Base-by-base conservation (phyloP, 2,797 vertebrate genomes). In the Bryconaethiops microstoma region DNA sequence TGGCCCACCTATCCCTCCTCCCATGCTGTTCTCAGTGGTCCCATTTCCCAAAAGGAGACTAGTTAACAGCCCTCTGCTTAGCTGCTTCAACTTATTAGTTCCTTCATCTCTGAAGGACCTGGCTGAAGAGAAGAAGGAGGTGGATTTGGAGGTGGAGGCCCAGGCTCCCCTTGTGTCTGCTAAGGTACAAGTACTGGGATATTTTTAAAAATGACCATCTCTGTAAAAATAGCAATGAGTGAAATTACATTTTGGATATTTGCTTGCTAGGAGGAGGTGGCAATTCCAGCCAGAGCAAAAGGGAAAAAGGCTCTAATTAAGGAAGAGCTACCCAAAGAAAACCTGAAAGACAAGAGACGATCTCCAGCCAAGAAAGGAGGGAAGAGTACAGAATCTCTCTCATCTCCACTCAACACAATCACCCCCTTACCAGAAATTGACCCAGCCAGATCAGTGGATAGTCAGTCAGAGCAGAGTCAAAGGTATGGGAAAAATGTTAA, bases 71-170 rank as follows among this genome's bases (percentile, higher is more conserved):
- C 57, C 69, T 5, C 83, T 79, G 1, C 89, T 90, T 17, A 70
- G 90, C 39, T 92, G 91, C 81, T 98, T 98, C 81, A 77, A 88
- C 63, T 94, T 99, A 50, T 80, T 95, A 6, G 63, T 63, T 13
- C 89, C 92, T 5, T 71, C 79, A 0, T 80, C 78, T 0, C 19
- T 23, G 1, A 88, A 92, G 0, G 87, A 91, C 8, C 76, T 81
- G 39, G 55, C 76, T 7, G 91, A 93, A 0, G 84, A 92, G 0
- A 94, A 93, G 64, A 93, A 87, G 7, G 90, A 92, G 0, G 0
- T 55, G 9, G 91, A 93, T 0, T 0, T 74, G 6, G 92, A 94
- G 0, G 1, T 21, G 1, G 63, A 79, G 0, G 0, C 19, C 8
- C 23, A 65, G 55, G 73, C 29, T 48, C 23, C 50, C 16, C 48